These are phyloP conservation scores for Clarias pachynema DNA, from an alignment of 2,797 vertebrate genomes.

Conservation along the genomic window DNA sequence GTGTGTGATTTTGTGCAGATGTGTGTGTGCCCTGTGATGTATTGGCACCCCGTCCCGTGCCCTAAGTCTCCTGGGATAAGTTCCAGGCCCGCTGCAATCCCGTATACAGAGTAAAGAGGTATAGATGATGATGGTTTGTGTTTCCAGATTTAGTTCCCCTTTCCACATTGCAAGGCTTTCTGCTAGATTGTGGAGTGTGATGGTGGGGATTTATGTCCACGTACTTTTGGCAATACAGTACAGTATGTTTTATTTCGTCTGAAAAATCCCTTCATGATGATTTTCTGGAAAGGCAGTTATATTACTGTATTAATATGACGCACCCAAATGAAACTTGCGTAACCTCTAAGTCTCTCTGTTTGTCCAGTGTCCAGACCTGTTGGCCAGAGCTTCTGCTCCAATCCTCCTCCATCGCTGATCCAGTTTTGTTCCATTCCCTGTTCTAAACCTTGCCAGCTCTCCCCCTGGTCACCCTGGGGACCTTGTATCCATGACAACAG, in stretches of 20 bases:
- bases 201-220: not conserved
- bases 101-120: too few species aligned
- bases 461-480: conserved; percentile 80
- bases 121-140: too few species aligned
- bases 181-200: not conserved
- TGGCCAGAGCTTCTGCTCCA: conserved; percentile 70
- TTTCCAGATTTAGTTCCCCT: not conserved
- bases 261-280: not conserved
- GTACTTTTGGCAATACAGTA: not conserved
- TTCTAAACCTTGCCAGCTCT: conserved; percentile 72
- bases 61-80: too few species aligned
- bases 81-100: too few species aligned
- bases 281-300: not conserved
- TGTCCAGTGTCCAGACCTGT: conserved; percentile 70
- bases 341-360: not conserved
- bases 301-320: not conserved
- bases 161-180: not conserved
- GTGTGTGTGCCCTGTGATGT: too few species aligned
- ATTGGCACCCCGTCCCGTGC: too few species aligned
- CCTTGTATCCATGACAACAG: conserved; percentile 80
- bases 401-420: conserved; percentile 66
- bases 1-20: too few species aligned
- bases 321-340: not conserved
- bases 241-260: not conserved
- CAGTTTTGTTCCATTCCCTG: conserved; percentile 78